Base-by-base conservation (phyloP, 2,113 vertebrate genomes). In the Psilopogon haemacephalus region DNA sequence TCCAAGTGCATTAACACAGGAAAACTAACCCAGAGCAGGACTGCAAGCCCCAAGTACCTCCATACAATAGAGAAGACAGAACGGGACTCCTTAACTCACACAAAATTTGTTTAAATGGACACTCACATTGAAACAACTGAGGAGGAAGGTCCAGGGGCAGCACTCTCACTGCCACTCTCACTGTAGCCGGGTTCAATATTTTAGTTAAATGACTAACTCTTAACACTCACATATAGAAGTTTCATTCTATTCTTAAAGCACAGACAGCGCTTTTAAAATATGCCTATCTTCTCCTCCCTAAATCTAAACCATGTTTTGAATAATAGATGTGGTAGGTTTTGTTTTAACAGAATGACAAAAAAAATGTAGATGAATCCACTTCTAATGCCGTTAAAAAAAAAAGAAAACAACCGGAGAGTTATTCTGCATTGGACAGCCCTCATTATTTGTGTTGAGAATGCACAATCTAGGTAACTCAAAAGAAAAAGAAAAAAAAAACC, bases 161-260 rank as follows among this genome's bases (percentile, higher is more conserved):
- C 0, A 4, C 1, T 5, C 58, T 64, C 28, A 38, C 27, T n/a
- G 18, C 12, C 44, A 18, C 11, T 69, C 24, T 35, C 27, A 69
- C 5, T 0, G 1, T 28, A 58, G 5, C 11, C 15, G 14, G 11
- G 42, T 12, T 27, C 5, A 42, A 0, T 27, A 52, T 26, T 52
- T 74, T 23, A 50, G 46, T 8, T 21, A 26, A 84, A 81, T 10
- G 27, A 89, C 21, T 30, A 44, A 40, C 8, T 7, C 28, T 65
- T 84, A 88, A 70, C 21, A 72, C 55, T 50, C 32, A 32, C 14
- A 16, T 59, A 86, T 9, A 35, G 37, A 77, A 68, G 48, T 42
- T 69, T 63, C 40, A 80, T 83, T 86, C 78, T 69, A 74, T 40
- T 20, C 32, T 90, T 75, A 84, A 80, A 68, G 68, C 30, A 89